Evolutionary conservation across 2,113 vertebrate species (phyloP).

Genomic region (Leptobrachium leishanense): DNA sequence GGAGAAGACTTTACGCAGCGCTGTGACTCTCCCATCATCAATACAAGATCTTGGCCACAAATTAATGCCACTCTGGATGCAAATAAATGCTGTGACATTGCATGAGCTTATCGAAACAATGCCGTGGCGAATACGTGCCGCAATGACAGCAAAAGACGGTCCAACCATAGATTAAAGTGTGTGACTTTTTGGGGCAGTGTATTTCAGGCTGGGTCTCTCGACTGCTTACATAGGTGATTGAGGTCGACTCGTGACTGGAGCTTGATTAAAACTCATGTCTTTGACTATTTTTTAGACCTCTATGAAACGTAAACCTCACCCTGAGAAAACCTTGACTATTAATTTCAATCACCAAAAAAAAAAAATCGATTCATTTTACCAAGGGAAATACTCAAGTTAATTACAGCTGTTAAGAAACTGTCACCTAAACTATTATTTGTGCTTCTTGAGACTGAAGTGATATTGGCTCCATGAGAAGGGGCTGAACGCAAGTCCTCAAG

Average conservation of each 20-base stretch:
- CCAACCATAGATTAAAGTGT: too few species aligned
- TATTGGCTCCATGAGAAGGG: not conserved
- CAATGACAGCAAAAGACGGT: too few species aligned
- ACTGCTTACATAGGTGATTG: not conserved
- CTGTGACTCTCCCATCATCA: too few species aligned
- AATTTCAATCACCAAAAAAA: slow-evolving; percentile 52
- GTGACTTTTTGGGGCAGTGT: not conserved
- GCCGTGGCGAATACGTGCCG: too few species aligned
- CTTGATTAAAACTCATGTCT: not conserved
- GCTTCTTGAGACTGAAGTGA: slow-evolving; percentile 53
- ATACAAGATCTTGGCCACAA: too few species aligned
- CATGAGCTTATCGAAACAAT: too few species aligned
- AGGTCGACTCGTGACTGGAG: not conserved
- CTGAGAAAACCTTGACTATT: slow-evolving; percentile 55
- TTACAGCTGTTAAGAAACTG: slow-evolving; percentile 64
- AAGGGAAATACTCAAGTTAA: slow-evolving; percentile 60
- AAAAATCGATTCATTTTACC: slow-evolving; percentile 56
- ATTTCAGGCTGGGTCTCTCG: not conserved
- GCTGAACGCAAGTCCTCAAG: too few species aligned
- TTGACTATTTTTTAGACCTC: not conserved
- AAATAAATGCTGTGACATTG: too few species aligned
- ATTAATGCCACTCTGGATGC: too few species aligned
- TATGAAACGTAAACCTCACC: not conserved
- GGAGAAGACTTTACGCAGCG: too few species aligned
- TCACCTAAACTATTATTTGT: slow-evolving; percentile 59